phyloP scores from a whole-genome alignment of 2,888 invertebrate species.

The Polymixis lichenea region DNA sequence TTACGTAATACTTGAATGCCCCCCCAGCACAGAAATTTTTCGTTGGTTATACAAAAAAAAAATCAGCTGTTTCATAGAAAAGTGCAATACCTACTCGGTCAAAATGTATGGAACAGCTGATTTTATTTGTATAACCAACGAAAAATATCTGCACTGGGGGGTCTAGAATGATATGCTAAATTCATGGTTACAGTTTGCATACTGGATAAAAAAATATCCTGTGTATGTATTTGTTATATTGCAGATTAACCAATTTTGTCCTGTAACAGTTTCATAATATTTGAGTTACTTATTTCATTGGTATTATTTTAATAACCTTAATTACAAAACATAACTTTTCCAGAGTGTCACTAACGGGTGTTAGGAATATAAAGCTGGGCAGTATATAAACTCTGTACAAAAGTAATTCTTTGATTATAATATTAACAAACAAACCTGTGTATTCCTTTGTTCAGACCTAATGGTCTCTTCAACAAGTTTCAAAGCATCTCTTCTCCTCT shows the following conservation, averaged over 20 bases:
- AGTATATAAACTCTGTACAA: background rate
- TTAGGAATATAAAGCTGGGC: background rate
- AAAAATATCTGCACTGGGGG: too few species aligned
- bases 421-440: conserved; percentile 79
- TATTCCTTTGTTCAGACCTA: conserved; percentile 94
- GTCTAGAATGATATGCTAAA: too few species aligned
- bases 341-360: background rate
- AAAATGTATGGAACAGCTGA: too few species aligned
- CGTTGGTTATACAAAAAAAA: too few species aligned
- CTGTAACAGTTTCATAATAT: background rate
- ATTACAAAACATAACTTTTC: background rate
- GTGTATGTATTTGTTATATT: background rate
- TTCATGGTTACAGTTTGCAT: too few species aligned
- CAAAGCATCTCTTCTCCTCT: conserved; percentile 96
- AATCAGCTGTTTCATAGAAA: too few species aligned
- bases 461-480: conserved; percentile 97
- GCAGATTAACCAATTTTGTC: background rate
- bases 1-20: too few species aligned
- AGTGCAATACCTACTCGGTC: too few species aligned
- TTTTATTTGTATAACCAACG: too few species aligned
- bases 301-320: background rate
- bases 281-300: background rate
- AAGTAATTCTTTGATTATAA: background rate
- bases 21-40: too few species aligned
- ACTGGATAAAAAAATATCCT: too few species aligned